Base-by-base conservation (phyloP, 2,797 vertebrate species). In the Mus minutoides region DNA sequence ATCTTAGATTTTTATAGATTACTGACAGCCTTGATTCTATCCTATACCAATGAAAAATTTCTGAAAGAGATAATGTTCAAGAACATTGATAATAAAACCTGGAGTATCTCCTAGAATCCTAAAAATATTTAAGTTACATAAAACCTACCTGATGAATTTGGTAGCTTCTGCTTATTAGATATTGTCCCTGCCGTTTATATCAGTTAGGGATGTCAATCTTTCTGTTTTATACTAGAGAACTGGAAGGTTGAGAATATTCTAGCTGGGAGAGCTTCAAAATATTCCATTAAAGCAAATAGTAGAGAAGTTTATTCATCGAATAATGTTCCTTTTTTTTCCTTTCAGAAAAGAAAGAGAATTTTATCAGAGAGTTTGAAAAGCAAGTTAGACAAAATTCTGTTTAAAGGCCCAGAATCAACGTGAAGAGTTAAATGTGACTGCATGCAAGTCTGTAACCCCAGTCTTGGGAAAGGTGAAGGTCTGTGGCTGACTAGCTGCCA, bases 21-120 rank as follows among this genome's bases (percentile, higher is more conserved):
- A 92, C 26, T 84, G 78, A 75, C 9, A 71, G 26, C 4, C 29
- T 96, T 94, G 52, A 79, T 76, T 91, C 92, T 90, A 93, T 83
- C 49, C 0, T 76, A 37, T 6, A 58, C 5, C 26, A 31, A 80
- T 77, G 56, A 34, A 92, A 80, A 52, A 73, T 79, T 92, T 82
- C 56, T 92, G 26, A 90, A 86, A 88, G 22, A 92, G 22, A 92
- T 40, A 88, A 77, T 40, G 80, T 49, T 90, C 29, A 95, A 86
- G 54, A 96, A 88, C 92, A 85, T 77, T 88, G n/a, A 84, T 31
- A 17, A 31, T 49, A 82, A 85, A 93, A 37, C 80, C 26, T 62
- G 64, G 58, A 91, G 71, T 26, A 31, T 91, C 79, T 89, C 54
- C 71, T 0, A 80, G 26, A 84, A 84, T 62, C 86, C 84, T 91